Evolutionary conservation across 2,888 invertebrate genomes (phyloP), one percentile per base, ranked within the genome.

Genomic region (Metalampra italica): DNA sequence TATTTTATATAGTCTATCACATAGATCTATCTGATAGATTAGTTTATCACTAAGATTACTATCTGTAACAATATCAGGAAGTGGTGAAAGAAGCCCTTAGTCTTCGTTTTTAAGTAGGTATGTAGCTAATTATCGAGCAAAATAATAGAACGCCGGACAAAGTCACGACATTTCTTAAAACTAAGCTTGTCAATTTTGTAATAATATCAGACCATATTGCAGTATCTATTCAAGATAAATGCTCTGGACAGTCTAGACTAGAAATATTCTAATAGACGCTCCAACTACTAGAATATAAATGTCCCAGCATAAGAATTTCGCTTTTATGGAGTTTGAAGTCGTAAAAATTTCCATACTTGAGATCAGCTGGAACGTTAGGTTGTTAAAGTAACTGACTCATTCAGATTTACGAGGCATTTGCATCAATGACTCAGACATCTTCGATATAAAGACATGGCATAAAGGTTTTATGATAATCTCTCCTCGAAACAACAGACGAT

Each of bases 361-460:
- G 22, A 22, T 22, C 22, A 22, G 34, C 30, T 43, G 32, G 9
- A 40, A n/a, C 9, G 40, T 40, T 40, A 29, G 29, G 41, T 37
- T 43, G 50, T 40, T 42, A 40, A 46, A 47, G 46, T 39, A 45
- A 51, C 47, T 46, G 51, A 43, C 15, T 61, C 66, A 75, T 75
- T 74, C 75, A 68, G 70, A 76, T 76, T 79, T 76, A 80, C 68
- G 78, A 73, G 62, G 57, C 60, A 64, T 68, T 76, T 66, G 56
- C 68, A 71, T 66, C 71, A 72, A 71, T 74, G 71, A 66, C 65
- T 64, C 56, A 55, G 22, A 5, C 22, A 22, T 22, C 22, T 22
- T 54, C 63, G 60, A 37, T 32, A 14, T 45, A 63, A 60, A 64
- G 67, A 67, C 64, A 64, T 62, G 55, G 56, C 63, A 64, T 66